Conservation (phyloP, 2,113 vertebrate genomes). For the Pedionomus torquatus region DNA sequence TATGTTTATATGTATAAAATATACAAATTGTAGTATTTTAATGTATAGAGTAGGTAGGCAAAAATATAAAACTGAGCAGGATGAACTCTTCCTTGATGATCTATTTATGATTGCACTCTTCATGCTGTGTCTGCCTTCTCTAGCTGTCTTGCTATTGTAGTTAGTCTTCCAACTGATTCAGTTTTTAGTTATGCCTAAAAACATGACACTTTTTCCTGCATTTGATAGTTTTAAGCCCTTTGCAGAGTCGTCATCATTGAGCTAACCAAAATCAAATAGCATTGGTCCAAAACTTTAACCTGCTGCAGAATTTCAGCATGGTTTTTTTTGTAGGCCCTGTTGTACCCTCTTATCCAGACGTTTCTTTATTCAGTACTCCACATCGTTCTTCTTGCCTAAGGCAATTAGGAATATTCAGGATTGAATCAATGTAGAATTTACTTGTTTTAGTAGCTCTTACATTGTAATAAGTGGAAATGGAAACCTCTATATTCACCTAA, state of each 20-base stretch:
- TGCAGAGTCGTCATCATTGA: not conserved
- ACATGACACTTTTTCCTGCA: not conserved
- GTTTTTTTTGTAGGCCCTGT: not conserved
- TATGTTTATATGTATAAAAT: not conserved
- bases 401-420: not conserved
- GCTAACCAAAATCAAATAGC: not conserved
- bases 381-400: not conserved
- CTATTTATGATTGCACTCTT: not conserved
- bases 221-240: not conserved
- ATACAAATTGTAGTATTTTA: not conserved
- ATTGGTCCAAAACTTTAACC: not conserved
- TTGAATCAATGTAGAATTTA: not conserved
- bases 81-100: not conserved
- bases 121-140: not conserved
- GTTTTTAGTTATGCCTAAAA: not conserved
- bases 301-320: not conserved
- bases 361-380: fast-evolving
- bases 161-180: not conserved
- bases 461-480: not conserved
- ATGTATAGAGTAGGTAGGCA: not conserved
- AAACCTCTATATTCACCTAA: not conserved
- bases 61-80: not conserved
- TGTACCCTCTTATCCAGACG: not conserved
- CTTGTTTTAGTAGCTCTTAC: not conserved
- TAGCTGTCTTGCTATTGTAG: not conserved